Conservation (phyloP, 37 sponge, comb jelly and placozoan genomes). For the Cladorhizidae sp. region DNA sequence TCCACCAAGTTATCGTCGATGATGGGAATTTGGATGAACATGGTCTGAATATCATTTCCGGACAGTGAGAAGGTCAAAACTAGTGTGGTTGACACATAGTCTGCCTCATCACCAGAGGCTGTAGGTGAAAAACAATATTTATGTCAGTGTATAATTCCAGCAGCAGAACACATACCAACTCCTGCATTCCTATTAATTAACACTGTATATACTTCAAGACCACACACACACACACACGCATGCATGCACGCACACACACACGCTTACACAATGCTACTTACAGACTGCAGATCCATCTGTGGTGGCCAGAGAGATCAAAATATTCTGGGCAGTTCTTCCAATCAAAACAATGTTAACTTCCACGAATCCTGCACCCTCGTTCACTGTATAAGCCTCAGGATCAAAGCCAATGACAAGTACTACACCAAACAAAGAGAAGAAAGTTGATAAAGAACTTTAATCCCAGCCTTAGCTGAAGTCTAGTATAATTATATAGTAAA, state of each 20-base stretch:
- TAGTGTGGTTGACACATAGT: background rate
- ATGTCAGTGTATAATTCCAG: background rate
- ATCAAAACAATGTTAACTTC: background rate
- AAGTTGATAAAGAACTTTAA: no score
- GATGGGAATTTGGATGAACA: background rate
- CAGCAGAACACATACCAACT: background rate
- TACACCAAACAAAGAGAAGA: background rate
- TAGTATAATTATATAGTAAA: no score
- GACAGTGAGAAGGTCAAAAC: background rate
- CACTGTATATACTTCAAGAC: no score
- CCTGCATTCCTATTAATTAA: background rate
- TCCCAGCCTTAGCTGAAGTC: no score
- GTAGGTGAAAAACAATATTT: background rate
- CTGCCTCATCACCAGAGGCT: slow-evolving; percentile 3
- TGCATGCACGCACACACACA: no score
- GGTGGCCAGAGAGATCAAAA: background rate
- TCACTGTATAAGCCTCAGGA: background rate
- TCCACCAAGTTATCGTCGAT: slow-evolving; percentile 5
- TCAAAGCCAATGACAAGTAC: slow-evolving; percentile 6
- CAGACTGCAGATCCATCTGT: slow-evolving; percentile 28
- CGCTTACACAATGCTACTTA: slow-evolving; percentile 16
- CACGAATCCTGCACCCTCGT: background rate
- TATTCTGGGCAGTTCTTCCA: background rate
- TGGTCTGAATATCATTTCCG: background rate
- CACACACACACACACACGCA: no score